phyloP scores from a whole-genome alignment of 1,140 invertebrate genomes.

The Condylostylus longicornis region DNA sequence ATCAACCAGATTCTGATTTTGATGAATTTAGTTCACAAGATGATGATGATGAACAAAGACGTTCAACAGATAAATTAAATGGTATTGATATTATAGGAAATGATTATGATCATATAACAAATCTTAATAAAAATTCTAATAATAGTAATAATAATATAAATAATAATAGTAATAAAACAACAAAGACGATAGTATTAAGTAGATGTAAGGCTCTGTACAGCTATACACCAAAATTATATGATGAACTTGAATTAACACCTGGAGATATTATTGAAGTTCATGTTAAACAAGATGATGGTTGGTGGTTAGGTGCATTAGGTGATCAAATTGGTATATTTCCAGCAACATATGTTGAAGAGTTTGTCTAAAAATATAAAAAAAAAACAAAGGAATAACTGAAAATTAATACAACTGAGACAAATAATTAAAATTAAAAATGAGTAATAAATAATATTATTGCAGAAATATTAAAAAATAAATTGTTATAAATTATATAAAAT shows the following conservation, averaged over 20 bases:
- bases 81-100: constrained; percentile 4
- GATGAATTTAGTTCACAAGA: constrained; percentile 64
- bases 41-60: constrained; percentile 20
- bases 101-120: constrained; percentile 13
- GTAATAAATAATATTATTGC: too few species aligned
- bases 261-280: constrained; percentile 80
- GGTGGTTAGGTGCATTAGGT: constrained; percentile 83
- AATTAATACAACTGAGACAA: too few species aligned
- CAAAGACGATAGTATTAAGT: constrained; percentile 35
- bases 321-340: constrained; percentile 81
- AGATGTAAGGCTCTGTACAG: constrained; percentile 74
- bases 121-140: neutral
- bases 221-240: constrained; percentile 73
- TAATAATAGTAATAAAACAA: constrained; percentile 1
- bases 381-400: neutral
- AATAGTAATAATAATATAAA: neutral
- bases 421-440: too few species aligned
- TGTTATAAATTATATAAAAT: too few species aligned
- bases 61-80: constrained; percentile 2
- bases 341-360: constrained; percentile 76
- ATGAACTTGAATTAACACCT: constrained; percentile 69
- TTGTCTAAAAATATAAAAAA: constrained; percentile 13
- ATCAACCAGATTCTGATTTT: constrained; percentile 63
- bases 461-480: too few species aligned
- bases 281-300: constrained; percentile 83